These are phyloP conservation scores for Dryocosmus kuriphilus DNA, from an alignment of 2,888 invertebrate genomes.

Conservation along the genomic window DNA sequence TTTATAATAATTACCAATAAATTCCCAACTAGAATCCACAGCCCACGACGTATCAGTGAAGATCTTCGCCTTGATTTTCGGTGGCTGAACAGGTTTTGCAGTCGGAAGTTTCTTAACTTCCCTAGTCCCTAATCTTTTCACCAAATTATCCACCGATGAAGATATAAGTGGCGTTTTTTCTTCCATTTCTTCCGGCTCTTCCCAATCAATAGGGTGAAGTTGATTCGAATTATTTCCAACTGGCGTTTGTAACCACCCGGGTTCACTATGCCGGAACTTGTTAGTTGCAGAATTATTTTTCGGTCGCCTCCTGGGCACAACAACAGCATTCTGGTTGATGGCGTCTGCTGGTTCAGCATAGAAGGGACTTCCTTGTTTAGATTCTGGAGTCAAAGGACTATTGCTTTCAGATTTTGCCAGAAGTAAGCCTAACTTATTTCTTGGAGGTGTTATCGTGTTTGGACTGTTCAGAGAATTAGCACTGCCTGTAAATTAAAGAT, in stretches of 20 bases:
- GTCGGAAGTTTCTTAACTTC: constrained; percentile 80
- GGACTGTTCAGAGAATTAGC: constrained; percentile 80
- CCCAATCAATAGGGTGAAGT: constrained; percentile 75
- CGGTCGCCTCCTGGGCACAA: constrained; percentile 68
- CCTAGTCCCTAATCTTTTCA: constrained; percentile 71
- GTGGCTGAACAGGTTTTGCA: constrained; percentile 86
- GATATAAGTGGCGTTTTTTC: constrained; percentile 79
- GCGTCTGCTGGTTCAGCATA: constrained; percentile 95
- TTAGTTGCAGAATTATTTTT: constrained; percentile 69
- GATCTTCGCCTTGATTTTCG: constrained; percentile 79
- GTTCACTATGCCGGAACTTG: constrained; percentile 75
- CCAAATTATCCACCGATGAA: constrained; percentile 83
- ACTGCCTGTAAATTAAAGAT: constrained; percentile 75
- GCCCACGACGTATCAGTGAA: constrained; percentile 84
- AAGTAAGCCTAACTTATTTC: constrained; percentile 72
- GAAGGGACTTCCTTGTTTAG: constrained; percentile 90
- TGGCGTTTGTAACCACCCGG: constrained; percentile 72
- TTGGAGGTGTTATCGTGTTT: constrained; percentile 71
- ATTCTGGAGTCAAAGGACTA: constrained; percentile 73
- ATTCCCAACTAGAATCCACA: constrained; percentile 94
- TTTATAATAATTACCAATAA: constrained; percentile 84
- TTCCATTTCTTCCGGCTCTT: constrained; percentile 72
- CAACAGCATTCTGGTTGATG: constrained; percentile 79
- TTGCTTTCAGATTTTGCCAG: constrained; percentile 72
- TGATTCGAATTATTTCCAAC: constrained; percentile 63